These are phyloP conservation scores for Lepidurus packardi DNA, from an alignment of 1,140 invertebrate species.

Conservation along the genomic window DNA sequence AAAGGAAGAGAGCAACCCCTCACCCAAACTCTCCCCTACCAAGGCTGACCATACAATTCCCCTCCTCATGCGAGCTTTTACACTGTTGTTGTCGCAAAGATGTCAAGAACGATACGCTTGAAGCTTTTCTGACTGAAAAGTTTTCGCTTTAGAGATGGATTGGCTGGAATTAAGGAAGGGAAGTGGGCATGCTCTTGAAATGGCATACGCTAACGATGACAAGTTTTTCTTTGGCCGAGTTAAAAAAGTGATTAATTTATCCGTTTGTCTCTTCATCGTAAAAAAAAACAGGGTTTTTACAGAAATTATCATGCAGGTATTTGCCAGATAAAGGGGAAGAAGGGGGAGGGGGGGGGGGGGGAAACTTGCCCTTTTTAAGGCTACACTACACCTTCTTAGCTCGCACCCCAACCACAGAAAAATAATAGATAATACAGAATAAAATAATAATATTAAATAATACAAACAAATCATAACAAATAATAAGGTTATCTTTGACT, in stretches of 20 bases:
- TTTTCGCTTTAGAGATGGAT: background rate
- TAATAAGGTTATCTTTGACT: too few species aligned
- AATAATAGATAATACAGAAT: too few species aligned
- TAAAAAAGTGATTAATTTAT: background rate
- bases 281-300: background rate
- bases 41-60: slow-evolving; percentile 5
- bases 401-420: too few species aligned
- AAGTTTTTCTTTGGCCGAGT: background rate
- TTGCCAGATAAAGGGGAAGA: too few species aligned
- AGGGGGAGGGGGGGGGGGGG: too few species aligned
- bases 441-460: too few species aligned
- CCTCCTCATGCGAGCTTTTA: background rate
- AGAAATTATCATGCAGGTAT: too few species aligned
- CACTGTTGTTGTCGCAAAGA: background rate
- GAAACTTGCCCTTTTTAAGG: too few species aligned
- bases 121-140: background rate
- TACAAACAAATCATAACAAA: too few species aligned
- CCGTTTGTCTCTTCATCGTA: background rate
- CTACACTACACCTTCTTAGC: too few species aligned
- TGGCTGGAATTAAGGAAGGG: background rate
- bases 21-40: background rate
- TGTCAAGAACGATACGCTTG: background rate
- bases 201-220: background rate
- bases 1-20: background rate
- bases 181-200: background rate